Percentiles rank a stretch among this genome's conserved stretches.
Evolutionary conservation across 2,797 vertebrate species (phyloP).

Genomic region (Pseudochromis fuscus): DNA sequence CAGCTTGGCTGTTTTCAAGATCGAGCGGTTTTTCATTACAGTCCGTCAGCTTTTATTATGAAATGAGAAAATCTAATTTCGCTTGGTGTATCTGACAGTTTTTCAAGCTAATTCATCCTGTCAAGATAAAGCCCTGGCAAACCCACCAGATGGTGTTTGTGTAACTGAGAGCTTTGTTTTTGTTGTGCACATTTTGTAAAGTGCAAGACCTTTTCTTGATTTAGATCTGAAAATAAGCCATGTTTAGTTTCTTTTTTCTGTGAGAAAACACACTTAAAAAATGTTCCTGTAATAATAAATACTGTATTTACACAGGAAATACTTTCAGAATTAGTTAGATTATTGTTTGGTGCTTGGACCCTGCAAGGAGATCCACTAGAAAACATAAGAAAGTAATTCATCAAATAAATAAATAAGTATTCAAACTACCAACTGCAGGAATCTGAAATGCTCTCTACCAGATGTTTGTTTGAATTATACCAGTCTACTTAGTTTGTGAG

Average conservation of each 20-base stretch:
- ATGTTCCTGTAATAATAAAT: too few species aligned
- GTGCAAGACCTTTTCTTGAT: constrained; percentile 54
- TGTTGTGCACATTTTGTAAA: constrained; percentile 48
- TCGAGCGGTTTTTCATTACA: constrained; percentile 80
- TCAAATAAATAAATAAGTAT: too few species aligned
- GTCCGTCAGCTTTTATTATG: constrained; percentile 82
- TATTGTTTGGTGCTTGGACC: too few species aligned
- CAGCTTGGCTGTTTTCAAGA: constrained; percentile 74
- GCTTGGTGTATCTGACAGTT: constrained; percentile 80
- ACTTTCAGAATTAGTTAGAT: too few species aligned
- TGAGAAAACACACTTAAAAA: too few species aligned
- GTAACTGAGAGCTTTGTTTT: constrained; percentile 75
- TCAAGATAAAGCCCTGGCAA: constrained; percentile 78
- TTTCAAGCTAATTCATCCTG: constrained; percentile 83
- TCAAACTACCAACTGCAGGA: too few species aligned
- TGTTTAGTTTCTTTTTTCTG: constrained; percentile 25
- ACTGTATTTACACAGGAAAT: too few species aligned
- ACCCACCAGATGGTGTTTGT: constrained; percentile 85
- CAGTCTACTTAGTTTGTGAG: too few species aligned
- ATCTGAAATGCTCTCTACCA: too few species aligned
- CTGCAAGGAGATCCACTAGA: too few species aligned
- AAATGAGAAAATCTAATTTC: constrained; percentile 83
- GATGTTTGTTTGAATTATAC: too few species aligned
- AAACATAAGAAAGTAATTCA: too few species aligned
- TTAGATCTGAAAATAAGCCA: constrained; percentile 40